Conservation (phyloP, 2,888 invertebrate species). For the Andrena bicolor region DNA sequence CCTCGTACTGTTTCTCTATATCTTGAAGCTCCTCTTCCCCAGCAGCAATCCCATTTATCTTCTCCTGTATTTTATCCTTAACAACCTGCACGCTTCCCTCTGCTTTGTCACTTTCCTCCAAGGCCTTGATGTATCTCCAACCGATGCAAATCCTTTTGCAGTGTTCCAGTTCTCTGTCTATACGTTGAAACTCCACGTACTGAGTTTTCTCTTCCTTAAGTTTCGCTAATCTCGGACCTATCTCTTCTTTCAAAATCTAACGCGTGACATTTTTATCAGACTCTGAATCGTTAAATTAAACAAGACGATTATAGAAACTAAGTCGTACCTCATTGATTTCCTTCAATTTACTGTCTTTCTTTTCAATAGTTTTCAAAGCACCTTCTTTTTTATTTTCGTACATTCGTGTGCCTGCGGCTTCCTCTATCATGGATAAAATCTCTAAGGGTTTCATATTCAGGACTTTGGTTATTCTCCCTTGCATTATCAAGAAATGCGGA, state of each 20-base stretch:
- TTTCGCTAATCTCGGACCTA: conserved; percentile 95
- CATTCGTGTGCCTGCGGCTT: conserved; percentile 98
- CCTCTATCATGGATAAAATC: conserved; percentile 99
- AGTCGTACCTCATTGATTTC: conserved; percentile 92
- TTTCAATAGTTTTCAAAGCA: conserved; percentile 94
- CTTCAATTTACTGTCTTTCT: conserved; percentile 95
- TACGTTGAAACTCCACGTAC: conserved; percentile 95
- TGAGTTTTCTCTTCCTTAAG: conserved; percentile 93
- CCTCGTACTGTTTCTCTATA: conserved; percentile 87
- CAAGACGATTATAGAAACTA: background rate
- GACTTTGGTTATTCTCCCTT: conserved; percentile 99
- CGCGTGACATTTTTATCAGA: conserved; percentile 21
- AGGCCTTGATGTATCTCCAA: conserved; percentile 88
- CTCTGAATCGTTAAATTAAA: background rate
- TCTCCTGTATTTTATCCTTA: conserved; percentile 87
- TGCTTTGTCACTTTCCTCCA: conserved; percentile 86
- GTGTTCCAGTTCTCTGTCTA: conserved; percentile 93
- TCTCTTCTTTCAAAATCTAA: conserved; percentile 92
- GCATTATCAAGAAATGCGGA: conserved; percentile 99
- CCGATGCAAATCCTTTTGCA: conserved; percentile 91
- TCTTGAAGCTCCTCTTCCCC: conserved; percentile 86
- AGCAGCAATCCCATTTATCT: conserved; percentile 86
- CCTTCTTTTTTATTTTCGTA: conserved; percentile 97
- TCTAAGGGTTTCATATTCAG: conserved; percentile 99
- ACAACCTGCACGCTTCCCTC: conserved; percentile 86